Base-by-base conservation (phyloP, 2,113 vertebrate genomes). In the Tychaedon coryphoeus region DNA sequence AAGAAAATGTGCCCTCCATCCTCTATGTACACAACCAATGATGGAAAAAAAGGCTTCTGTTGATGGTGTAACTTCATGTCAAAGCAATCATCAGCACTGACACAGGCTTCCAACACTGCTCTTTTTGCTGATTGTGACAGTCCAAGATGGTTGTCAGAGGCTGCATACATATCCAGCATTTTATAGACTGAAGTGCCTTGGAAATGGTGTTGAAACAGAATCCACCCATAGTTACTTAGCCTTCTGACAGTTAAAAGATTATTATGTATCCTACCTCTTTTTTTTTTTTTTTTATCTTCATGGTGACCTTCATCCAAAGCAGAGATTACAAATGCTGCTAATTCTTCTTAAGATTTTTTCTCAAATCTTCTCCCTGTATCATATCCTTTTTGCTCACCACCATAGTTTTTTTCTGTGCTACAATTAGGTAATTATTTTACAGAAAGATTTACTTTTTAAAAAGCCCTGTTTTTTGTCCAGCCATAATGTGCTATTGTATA, bases 391-490 rank as follows among this genome's bases (percentile, higher is more conserved):
- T 66, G 67, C 12, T 10, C 12, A 45, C 8, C 42, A 10, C 6
- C 9, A 50, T 23, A 4, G 33, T 40, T 67, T 33, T 64, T 51
- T 71, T 58, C 19, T 58, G 23, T 19, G 9, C 10, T 50, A 31
- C 0, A 4, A 45, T 40, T 36, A 74, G 5, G 7, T 8, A 43
- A 73, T 26, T 78, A 54, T 61, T 88, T 90, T 40, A 36, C 67
- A 54, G 6, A 33, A 48, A 5, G 3, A 43, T 8, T 23, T 43
- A 40, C 7, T 77, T 69, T 53, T 5, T 0, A 29, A n/a, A 48
- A 73, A 56, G 1, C 0, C 5, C 11, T 57, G 2, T 0, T 4
- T 66, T 90, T 65, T 43, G 6, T n/a, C 15, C 7, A 43, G 0
- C 50, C 14, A 13, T n/a, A 66, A 38, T 6, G 48, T 48, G 19